These are phyloP conservation scores for Drosophila buzzatii DNA, from an alignment of 2,888 invertebrate species.

Conservation along the genomic window DNA sequence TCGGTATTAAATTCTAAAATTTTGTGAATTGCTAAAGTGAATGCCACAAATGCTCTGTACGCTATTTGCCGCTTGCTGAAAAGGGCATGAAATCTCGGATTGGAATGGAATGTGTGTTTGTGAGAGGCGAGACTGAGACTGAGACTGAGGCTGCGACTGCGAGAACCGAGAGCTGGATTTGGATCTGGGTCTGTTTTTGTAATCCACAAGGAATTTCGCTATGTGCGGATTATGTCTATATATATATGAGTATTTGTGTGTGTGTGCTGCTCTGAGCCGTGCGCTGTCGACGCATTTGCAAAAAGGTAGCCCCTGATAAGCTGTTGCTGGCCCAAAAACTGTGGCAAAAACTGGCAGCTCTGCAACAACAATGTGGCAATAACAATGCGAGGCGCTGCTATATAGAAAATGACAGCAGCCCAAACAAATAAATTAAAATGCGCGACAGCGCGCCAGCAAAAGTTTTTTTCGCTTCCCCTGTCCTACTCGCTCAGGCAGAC, in stretches of 20 bases:
- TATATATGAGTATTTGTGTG: conserved; percentile 12
- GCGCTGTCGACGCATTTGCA: conserved; percentile 71
- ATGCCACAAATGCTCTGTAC: conserved; percentile 63
- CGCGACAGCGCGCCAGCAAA: conserved; percentile 78
- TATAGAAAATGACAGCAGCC: conserved; percentile 77
- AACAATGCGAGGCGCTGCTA: conserved; percentile 52
- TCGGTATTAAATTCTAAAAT: conserved; percentile 76
- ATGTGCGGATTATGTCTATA: conserved; percentile 67
- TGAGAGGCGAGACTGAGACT: conserved; percentile 2
- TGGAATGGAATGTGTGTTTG: conserved; percentile 44
- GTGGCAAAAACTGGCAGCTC: conserved; percentile 27
- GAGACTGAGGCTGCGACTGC: not conserved
- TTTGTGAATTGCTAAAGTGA: conserved; percentile 36
- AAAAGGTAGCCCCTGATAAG: conserved; percentile 74
- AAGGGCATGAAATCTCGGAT: conserved; percentile 73
- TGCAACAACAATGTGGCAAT: conserved; percentile 55
- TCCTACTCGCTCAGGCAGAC: conserved; percentile 24
- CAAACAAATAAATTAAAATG: conserved; percentile 83
- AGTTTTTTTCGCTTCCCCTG: conserved; percentile 32
- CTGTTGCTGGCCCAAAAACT: conserved; percentile 46
- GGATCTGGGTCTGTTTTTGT: conserved; percentile 60
- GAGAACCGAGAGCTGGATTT: conserved; percentile 45
- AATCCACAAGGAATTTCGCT: conserved; percentile 80
- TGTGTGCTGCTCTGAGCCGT: conserved; percentile 38
- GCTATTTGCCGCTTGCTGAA: conserved; percentile 68